Percentiles rank a stretch among this genome's conserved stretches.
Conservation (phyloP, 92 coral and sea anemone species). For the Montipora capitata region DNA sequence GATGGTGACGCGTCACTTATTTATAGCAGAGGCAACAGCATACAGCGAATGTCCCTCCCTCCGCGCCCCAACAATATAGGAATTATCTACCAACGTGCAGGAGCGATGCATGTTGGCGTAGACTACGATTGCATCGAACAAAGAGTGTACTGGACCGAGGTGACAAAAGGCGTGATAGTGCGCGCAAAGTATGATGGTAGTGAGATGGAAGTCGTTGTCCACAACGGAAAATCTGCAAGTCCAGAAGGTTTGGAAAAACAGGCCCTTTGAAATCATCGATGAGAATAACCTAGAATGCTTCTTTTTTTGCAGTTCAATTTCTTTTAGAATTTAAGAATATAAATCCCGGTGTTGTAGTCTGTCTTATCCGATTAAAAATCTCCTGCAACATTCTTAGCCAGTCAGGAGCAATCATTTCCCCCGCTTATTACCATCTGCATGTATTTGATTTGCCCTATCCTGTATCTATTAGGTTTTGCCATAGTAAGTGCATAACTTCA, state of each 20-base stretch:
- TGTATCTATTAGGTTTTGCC: too few species aligned
- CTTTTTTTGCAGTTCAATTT: too few species aligned
- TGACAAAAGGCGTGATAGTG: slow-evolving; percentile 85
- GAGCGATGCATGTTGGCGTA: slow-evolving; percentile 91
- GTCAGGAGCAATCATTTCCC: too few species aligned
- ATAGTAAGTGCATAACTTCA: too few species aligned
- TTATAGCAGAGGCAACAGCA: slow-evolving; percentile 95
- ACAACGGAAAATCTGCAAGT: slow-evolving; percentile 77
- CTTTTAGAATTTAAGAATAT: too few species aligned
- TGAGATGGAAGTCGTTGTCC: slow-evolving; percentile 75
- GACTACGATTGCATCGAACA: slow-evolving; percentile 92
- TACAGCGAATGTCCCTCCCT: slow-evolving; percentile 98
- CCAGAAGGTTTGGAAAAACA: slow-evolving; percentile 85
- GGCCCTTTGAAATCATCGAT: neutral
- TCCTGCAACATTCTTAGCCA: too few species aligned
- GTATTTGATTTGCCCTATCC: neutral
- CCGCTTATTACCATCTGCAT: too few species aligned
- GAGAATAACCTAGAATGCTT: too few species aligned
- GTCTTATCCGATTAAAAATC: too few species aligned
- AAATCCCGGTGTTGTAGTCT: too few species aligned
- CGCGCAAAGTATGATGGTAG: slow-evolving; percentile 94
- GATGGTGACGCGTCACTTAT: slow-evolving; percentile 97
- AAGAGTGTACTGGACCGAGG: slow-evolving; percentile 96
- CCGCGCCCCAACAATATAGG: slow-evolving; percentile 93
- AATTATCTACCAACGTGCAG: slow-evolving; percentile 80